A percentile compares a stretch with the other conserved stretches of the same genome.
phyloP scores from a whole-genome alignment of 1,140 invertebrate genomes.

The Episyrphus balteatus region DNA sequence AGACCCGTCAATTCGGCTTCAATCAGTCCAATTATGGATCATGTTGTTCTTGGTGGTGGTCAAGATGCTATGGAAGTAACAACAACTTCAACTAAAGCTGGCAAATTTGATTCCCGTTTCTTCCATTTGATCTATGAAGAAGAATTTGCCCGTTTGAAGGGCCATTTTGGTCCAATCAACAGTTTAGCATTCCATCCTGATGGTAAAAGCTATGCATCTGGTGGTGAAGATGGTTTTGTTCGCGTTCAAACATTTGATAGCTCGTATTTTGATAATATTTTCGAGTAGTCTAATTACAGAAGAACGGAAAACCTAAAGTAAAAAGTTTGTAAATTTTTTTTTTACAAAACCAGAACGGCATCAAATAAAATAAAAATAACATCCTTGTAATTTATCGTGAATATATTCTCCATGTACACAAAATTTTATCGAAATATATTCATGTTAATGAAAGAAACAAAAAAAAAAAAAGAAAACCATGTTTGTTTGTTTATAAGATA shows the following conservation, averaged over 20 bases:
- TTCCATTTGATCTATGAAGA: slow-evolving; percentile 99
- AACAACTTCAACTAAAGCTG: slow-evolving; percentile 86
- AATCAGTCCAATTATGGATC: slow-evolving; percentile 86
- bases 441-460: background rate
- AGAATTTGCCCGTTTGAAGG: slow-evolving; percentile 96
- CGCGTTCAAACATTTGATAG: slow-evolving; percentile 93
- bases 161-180: slow-evolving; percentile 99
- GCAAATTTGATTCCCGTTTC: slow-evolving; percentile 97
- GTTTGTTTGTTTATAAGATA: no score
- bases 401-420: background rate
- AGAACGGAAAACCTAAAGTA: no score
- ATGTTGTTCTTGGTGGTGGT: slow-evolving; percentile 92
- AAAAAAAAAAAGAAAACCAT: background rate
- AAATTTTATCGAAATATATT: background rate
- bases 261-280: slow-evolving; percentile 93
- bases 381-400: background rate
- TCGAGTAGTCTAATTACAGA: slow-evolving; percentile 60
- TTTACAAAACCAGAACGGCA: slow-evolving; percentile 2
- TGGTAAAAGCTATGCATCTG: slow-evolving; percentile 92
- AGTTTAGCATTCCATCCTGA: slow-evolving; percentile 96
- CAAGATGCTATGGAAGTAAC: slow-evolving; percentile 99
- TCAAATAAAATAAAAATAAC: slow-evolving; percentile 3
- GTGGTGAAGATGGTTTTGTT: slow-evolving; percentile 98
- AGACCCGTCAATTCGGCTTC: slow-evolving; percentile 93
- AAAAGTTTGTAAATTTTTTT: slow-evolving; percentile 10